Percentiles rank a stretch among this genome's conserved stretches.
These are phyloP conservation scores for Rhagium mordax DNA, from an alignment of 2,888 invertebrate species.

Conservation along the genomic window DNA sequence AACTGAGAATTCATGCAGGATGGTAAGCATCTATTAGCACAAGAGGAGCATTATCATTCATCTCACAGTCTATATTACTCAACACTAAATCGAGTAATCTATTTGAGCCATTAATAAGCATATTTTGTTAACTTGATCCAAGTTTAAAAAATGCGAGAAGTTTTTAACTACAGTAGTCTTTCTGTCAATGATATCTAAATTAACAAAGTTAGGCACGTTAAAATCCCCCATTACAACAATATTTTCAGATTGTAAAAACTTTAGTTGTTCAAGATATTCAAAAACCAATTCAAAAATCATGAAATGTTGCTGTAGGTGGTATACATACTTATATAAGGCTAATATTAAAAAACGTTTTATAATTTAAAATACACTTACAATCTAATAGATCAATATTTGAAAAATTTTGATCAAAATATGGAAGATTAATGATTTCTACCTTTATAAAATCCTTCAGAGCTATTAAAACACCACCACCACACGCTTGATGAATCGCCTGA, in stretches of 20 bases:
- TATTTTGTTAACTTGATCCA: no score
- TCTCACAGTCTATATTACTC: no score
- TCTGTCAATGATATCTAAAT: neutral
- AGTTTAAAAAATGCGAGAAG: neutral
- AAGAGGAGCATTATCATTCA: no score
- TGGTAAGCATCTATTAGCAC: no score
- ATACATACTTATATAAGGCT: constrained; percentile 20
- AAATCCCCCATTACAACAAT: constrained; percentile 27
- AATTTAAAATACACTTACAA: neutral
- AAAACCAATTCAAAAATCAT: constrained; percentile 8
- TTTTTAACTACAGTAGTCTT: neutral
- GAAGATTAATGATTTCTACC: neutral
- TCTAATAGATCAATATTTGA: neutral
- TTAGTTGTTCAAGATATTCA: neutral
- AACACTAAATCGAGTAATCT: no score
- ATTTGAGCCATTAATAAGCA: no score
- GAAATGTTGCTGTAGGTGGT: neutral
- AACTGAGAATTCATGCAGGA: no score
- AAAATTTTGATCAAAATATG: neutral
- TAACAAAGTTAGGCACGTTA: constrained; percentile 3
- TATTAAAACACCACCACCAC: constrained; percentile 26
- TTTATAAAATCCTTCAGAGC: constrained; percentile 11
- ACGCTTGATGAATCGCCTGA: neutral
- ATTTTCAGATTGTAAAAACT: constrained; percentile 4
- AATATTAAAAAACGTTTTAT: constrained; percentile 6